phyloP scores from a whole-genome alignment of 2,113 vertebrate species.

The Aphyosemion australe region DNA sequence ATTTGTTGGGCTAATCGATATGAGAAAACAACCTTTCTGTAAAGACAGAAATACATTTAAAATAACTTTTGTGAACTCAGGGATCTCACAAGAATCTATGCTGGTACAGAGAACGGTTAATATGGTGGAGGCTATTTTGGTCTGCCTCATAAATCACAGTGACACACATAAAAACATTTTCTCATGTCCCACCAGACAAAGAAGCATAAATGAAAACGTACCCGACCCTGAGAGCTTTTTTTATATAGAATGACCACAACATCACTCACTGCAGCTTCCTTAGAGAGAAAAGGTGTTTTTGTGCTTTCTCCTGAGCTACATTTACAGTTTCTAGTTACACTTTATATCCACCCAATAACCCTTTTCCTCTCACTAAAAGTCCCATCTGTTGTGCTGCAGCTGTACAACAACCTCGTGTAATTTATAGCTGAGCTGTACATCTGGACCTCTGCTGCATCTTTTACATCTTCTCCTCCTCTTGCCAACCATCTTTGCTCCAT shows the following conservation, averaged over 20 bases:
- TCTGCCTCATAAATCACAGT: no score
- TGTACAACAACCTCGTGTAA: conserved; percentile 23
- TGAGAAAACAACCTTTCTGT: no score
- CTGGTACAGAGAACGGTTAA: no score
- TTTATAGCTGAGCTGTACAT: conserved; percentile 52
- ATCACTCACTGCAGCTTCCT: conserved; percentile 1
- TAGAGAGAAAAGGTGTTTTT: conserved; percentile 30
- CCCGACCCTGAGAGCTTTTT: no score
- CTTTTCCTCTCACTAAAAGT: conserved; percentile 68
- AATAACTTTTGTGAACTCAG: no score
- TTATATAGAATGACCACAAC: no score
- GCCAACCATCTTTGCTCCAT: background rate
- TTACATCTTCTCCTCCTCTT: background rate
- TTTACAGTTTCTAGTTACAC: conserved; percentile 49
- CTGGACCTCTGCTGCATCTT: conserved; percentile 49
- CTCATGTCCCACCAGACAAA: no score
- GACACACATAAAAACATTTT: background rate
- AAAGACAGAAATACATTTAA: no score
- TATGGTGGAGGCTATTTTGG: no score
- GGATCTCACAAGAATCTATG: no score
- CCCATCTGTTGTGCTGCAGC: conserved; percentile 68
- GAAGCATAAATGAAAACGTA: conserved; percentile 1
- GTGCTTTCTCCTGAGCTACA: conserved; percentile 25
- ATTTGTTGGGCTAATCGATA: no score
- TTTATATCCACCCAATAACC: conserved; percentile 60